Conservation (phyloP, 2,888 invertebrate species). For the Drosophila subsilvestris region DNA sequence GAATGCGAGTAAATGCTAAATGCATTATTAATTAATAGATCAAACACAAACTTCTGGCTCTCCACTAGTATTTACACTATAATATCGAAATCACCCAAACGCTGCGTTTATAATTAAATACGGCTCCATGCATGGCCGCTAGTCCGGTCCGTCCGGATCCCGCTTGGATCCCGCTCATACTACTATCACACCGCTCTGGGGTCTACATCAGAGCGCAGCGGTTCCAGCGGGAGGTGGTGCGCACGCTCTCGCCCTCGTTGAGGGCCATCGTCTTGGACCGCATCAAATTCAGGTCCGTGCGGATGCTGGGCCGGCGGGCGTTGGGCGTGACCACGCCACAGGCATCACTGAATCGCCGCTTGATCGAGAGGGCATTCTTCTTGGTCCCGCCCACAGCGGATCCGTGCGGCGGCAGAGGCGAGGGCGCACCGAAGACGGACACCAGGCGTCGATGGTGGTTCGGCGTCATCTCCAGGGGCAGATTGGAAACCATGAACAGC, state of each 20-base stretch:
- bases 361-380: conserved; percentile 92
- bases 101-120: conserved; percentile 73
- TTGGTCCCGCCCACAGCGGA: conserved; percentile 88
- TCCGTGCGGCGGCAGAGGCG: conserved; percentile 89
- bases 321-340: conserved; percentile 96
- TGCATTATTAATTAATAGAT: conserved; percentile 42
- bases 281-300: conserved; percentile 95
- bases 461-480: conserved; percentile 95
- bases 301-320: conserved; percentile 93
- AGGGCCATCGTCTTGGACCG: conserved; percentile 91
- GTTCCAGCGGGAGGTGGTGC: conserved; percentile 79
- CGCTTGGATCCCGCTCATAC: conserved; percentile 34
- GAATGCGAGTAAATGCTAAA: conserved; percentile 57
- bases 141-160: conserved; percentile 4
- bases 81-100: conserved; percentile 72
- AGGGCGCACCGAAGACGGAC: conserved; percentile 90
- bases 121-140: conserved; percentile 4
- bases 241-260: conserved; percentile 87
- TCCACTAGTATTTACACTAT: conserved; percentile 57
- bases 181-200: conserved; percentile 64
- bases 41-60: conserved; percentile 27
- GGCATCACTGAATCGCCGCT: conserved; percentile 92
- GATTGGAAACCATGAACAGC: conserved; percentile 91
- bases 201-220: conserved; percentile 76
- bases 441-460: conserved; percentile 93